Evolutionary conservation across 1,140 invertebrate genomes (phyloP).

Genomic region (Tribolium madens): DNA sequence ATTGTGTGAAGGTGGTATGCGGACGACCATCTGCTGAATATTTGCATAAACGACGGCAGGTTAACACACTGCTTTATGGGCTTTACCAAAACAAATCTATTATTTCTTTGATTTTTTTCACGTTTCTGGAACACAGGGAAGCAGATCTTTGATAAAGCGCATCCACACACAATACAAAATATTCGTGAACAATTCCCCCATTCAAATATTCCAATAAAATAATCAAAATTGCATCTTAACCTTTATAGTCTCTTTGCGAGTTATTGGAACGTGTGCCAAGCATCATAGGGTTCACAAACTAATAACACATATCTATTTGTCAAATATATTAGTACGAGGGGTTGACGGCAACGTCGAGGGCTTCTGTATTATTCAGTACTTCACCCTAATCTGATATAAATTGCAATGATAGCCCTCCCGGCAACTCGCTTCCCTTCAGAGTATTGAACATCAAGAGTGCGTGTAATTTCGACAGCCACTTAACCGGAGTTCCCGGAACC

Average conservation of each 20-base stretch:
- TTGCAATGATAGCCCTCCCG: constrained; percentile 62
- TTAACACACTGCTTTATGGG: constrained; percentile 12
- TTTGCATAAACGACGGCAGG: constrained; percentile 32
- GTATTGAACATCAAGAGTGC: constrained; percentile 59
- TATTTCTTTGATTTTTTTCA: not conserved
- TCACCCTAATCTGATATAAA: constrained; percentile 64
- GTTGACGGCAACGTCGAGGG: constrained; percentile 60
- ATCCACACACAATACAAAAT: not conserved
- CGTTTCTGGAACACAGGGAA: too few species aligned
- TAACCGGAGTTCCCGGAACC: constrained; percentile 42
- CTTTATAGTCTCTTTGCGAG: not conserved
- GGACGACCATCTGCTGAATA: constrained; percentile 21
- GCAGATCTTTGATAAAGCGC: too few species aligned
- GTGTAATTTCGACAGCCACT: constrained; percentile 56
- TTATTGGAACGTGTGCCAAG: constrained; percentile 8
- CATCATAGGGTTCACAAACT: constrained; percentile 50
- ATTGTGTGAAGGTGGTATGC: constrained; percentile 33
- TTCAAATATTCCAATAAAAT: constrained; percentile 3
- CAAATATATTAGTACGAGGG: constrained; percentile 61
- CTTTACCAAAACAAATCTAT: constrained; percentile 25
- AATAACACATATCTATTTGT: constrained; percentile 64
- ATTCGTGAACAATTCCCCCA: not conserved
- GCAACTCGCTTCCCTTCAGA: constrained; percentile 46
- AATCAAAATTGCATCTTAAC: constrained; percentile 22
- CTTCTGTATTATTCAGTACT: constrained; percentile 60